A percentile compares a stretch with the other conserved stretches of the same genome.
Conservation (phyloP, 1,140 invertebrate genomes). For the Acromyrmex echinatior region DNA sequence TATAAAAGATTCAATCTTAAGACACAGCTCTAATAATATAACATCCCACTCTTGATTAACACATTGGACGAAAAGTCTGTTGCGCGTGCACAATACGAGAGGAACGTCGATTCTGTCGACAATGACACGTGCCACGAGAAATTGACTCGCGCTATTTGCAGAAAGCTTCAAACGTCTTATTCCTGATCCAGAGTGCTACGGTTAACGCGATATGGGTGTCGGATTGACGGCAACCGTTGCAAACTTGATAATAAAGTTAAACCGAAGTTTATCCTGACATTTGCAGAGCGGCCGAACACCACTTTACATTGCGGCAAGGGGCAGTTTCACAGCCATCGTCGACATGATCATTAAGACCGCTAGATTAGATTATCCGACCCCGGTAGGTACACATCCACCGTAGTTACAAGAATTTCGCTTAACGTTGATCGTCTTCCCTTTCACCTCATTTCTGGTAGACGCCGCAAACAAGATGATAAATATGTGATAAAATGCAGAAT, state of each 20-base stretch:
- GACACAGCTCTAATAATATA: neutral
- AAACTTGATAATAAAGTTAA: constrained; percentile 63
- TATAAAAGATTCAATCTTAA: constrained; percentile 23
- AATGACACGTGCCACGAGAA: constrained; percentile 17
- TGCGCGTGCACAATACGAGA: neutral
- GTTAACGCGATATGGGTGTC: constrained; percentile 11
- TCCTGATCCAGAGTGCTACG: constrained; percentile 38
- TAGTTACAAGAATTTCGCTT: constrained; percentile 1
- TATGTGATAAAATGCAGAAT: neutral
- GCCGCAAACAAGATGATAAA: neutral
- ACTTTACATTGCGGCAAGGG: constrained; percentile 91
- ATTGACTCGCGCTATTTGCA: constrained; percentile 42
- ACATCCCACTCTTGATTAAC: constrained; percentile 30
- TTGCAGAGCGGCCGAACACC: constrained; percentile 89
- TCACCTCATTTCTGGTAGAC: neutral
- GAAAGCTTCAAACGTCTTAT: neutral
- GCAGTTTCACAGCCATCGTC: constrained; percentile 94
- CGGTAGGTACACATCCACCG: constrained; percentile 57
- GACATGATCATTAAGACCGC: constrained; percentile 94
- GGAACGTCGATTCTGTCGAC: neutral
- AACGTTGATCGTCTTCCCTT: neutral
- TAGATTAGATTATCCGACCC: constrained; percentile 87
- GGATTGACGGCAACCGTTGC: neutral
- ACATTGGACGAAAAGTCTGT: neutral
- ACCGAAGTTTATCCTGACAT: constrained; percentile 65